Conservation (phyloP, 2,797 vertebrate species). For the Parambassis ranga region DNA sequence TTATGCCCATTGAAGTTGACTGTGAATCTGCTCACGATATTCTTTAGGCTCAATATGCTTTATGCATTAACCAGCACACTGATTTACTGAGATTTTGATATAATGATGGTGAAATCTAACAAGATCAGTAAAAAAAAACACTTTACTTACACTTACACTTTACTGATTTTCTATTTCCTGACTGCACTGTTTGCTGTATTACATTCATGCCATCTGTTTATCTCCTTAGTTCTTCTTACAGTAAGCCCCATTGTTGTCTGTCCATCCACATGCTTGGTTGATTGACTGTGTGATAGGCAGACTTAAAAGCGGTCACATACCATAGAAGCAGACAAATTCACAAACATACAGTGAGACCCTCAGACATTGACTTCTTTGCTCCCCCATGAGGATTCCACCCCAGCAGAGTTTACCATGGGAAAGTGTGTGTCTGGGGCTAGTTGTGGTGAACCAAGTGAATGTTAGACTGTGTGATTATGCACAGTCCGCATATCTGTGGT, state of each 20-base stretch:
- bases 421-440: slow-evolving; percentile 36
- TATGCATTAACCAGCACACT: too few species aligned
- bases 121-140: too few species aligned
- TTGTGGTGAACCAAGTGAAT: slow-evolving; percentile 49
- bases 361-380: neutral
- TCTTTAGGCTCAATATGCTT: too few species aligned
- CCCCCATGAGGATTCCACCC: slow-evolving; percentile 1
- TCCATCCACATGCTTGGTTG: slow-evolving; percentile 5
- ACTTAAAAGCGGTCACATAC: slow-evolving; percentile 18
- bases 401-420: slow-evolving; percentile 46
- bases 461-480: slow-evolving; percentile 44
- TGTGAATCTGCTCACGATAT: too few species aligned
- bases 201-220: slow-evolving; percentile 13
- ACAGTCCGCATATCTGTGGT: slow-evolving; percentile 48
- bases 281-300: slow-evolving; percentile 10
- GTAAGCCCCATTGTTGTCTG: slow-evolving; percentile 8
- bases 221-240: neutral
- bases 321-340: slow-evolving; percentile 7
- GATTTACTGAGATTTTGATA: too few species aligned
- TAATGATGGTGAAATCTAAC: too few species aligned
- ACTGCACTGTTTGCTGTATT: neutral
- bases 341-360: neutral
- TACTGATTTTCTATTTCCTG: neutral
- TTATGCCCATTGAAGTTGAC: neutral
- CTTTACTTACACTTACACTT: too few species aligned